Percentiles rank a stretch among this genome's conserved stretches.
These are phyloP conservation scores for Rhinichthys osculus DNA, from an alignment of 2,797 vertebrate species.

Conservation along the genomic window DNA sequence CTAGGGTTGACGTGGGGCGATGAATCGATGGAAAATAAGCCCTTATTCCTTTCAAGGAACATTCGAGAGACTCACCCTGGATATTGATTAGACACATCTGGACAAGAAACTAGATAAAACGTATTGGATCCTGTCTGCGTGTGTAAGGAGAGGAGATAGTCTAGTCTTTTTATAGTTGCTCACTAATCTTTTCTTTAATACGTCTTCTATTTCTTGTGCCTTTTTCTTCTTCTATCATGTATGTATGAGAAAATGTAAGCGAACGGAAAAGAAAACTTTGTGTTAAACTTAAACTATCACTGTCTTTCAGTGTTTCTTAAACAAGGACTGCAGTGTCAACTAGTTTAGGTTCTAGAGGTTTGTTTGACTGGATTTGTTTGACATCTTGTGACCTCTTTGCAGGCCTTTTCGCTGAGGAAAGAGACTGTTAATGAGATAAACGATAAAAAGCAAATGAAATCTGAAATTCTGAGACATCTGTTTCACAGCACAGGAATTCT, in stretches of 20 bases:
- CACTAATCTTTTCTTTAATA: conserved; percentile 1
- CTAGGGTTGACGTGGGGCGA: neutral
- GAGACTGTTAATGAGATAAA: conserved; percentile 31
- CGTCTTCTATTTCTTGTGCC: neutral
- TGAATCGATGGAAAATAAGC: conserved; percentile 34
- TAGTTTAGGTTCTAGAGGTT: conserved; percentile 33
- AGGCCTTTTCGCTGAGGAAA: neutral
- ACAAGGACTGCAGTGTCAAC: conserved; percentile 28
- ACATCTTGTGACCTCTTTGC: conserved; percentile 19
- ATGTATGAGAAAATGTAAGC: neutral
- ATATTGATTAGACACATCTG: conserved; percentile 52
- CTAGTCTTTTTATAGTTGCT: conserved; percentile 24
- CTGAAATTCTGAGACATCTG: conserved; percentile 59
- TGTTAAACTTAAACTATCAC: conserved; percentile 16
- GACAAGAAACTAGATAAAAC: conserved; percentile 48
- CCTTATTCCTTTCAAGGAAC: conserved; percentile 45
- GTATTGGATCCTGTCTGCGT: conserved; percentile 32
- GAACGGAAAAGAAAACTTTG: neutral
- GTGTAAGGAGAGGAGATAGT: conserved; percentile 46
- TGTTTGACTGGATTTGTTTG: conserved; percentile 45
- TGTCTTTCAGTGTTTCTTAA: conserved; percentile 42
- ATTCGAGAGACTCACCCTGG: conserved; percentile 19
- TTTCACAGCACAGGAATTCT: conserved; percentile 51
- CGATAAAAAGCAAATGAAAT: conserved; percentile 50
- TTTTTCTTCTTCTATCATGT: neutral